Conservation (phyloP, 2,888 invertebrate species). For the Cordylochernes scorpioides region DNA sequence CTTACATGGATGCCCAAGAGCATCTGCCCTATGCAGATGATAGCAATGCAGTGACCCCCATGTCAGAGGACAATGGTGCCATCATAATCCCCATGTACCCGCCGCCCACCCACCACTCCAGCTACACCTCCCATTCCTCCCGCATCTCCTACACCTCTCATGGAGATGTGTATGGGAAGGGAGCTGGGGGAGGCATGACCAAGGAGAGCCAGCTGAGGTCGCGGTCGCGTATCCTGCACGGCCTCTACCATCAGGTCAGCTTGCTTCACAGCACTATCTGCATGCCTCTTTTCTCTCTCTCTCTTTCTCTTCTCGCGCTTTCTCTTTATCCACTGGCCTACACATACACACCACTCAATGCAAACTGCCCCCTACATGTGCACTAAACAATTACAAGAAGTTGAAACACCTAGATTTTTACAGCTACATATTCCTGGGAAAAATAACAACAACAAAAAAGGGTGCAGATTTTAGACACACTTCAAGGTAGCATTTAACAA, state of each 20-base stretch:
- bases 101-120: slow-evolving; percentile 66
- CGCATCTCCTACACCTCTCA: slow-evolving; percentile 79
- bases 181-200: slow-evolving; percentile 36
- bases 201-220: slow-evolving; percentile 55
- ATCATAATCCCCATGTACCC: slow-evolving; percentile 75
- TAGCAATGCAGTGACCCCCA: slow-evolving; percentile 85
- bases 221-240: slow-evolving; percentile 16
- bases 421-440: too few species aligned
- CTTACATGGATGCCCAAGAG: slow-evolving; percentile 51
- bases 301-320: slow-evolving; percentile 1
- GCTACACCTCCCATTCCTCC: slow-evolving; percentile 81
- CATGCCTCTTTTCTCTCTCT: slow-evolving; percentile 1
- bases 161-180: slow-evolving; percentile 51
- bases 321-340: slow-evolving; percentile 3
- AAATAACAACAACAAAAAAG: too few species aligned
- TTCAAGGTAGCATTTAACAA: too few species aligned
- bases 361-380: too few species aligned
- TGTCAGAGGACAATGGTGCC: slow-evolving; percentile 89
- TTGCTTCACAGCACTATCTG: slow-evolving; percentile 1
- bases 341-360: slow-evolving; percentile 11
- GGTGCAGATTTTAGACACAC: too few species aligned
- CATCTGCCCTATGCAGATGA: slow-evolving; percentile 91
- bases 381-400: too few species aligned
- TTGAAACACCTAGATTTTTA: too few species aligned
- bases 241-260: slow-evolving; percentile 14